These are phyloP conservation scores for Cerastis leucographa DNA, from an alignment of 2,888 invertebrate species.

Conservation along the genomic window DNA sequence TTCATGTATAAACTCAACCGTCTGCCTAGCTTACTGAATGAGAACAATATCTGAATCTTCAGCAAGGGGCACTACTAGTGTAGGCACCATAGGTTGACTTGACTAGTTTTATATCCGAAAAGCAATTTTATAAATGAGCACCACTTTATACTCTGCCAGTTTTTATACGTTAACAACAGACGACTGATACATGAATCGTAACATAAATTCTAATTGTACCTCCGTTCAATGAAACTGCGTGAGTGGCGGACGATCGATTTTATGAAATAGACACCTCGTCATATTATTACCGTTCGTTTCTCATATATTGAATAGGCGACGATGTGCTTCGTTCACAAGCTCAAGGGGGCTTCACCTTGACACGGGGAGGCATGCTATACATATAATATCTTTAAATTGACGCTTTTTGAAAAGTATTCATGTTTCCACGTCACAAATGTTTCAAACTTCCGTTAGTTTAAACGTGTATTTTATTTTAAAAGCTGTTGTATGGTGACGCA, in stretches of 20 bases:
- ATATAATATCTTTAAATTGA: neutral
- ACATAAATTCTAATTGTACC: slow-evolving; percentile 69
- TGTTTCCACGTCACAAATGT: neutral
- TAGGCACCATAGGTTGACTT: neutral
- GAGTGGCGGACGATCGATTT: slow-evolving; percentile 64
- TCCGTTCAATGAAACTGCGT: slow-evolving; percentile 59
- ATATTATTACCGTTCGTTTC: slow-evolving; percentile 33
- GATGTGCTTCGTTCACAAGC: slow-evolving; percentile 30
- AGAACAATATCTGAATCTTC: slow-evolving; percentile 13
- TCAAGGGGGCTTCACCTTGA: slow-evolving; percentile 40
- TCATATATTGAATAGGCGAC: slow-evolving; percentile 44
- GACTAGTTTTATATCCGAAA: slow-evolving; percentile 24
- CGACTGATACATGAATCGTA: slow-evolving; percentile 53
- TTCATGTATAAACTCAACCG: neutral
- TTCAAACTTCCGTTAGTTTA: slow-evolving; percentile 9
- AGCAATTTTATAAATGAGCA: slow-evolving; percentile 43
- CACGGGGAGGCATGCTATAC: neutral
- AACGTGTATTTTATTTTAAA: slow-evolving; percentile 15
- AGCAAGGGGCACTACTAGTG: slow-evolving; percentile 4
- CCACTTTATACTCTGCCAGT: slow-evolving; percentile 49
- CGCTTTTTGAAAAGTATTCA: neutral
- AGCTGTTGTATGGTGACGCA: slow-evolving; percentile 2
- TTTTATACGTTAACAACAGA: slow-evolving; percentile 61
- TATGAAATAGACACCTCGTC: slow-evolving; percentile 50
- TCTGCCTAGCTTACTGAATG: neutral